phyloP scores from a whole-genome alignment of 2,888 invertebrate species.

The Aleiodes alternator region DNA sequence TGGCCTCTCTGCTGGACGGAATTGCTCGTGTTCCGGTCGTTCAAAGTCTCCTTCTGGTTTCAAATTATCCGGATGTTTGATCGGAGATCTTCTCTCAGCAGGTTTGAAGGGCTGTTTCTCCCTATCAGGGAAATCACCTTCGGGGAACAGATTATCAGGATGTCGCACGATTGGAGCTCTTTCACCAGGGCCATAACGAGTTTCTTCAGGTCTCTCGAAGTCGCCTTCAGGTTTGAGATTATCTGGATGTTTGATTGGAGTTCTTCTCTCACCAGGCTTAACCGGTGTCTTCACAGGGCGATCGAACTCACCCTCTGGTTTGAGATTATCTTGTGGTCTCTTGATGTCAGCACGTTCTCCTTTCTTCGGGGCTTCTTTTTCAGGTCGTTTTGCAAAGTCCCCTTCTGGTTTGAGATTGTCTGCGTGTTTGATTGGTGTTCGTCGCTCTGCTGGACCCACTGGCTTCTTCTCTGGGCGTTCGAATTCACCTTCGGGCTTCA shows the following conservation, averaged over 20 bases:
- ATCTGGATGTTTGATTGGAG: conserved; percentile 68
- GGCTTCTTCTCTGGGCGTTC: conserved; percentile 57
- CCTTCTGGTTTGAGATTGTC: conserved; percentile 71
- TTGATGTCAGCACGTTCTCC: conserved; percentile 68
- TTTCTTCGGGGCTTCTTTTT: conserved; percentile 69
- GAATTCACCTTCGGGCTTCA: conserved; percentile 81
- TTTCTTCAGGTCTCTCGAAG: conserved; percentile 76
- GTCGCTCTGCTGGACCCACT: conserved; percentile 64
- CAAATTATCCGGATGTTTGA: conserved; percentile 75
- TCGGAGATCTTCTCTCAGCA: conserved; percentile 72
- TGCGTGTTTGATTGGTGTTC: conserved; percentile 66
- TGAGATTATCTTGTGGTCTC: conserved; percentile 75
- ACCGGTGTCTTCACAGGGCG: conserved; percentile 76
- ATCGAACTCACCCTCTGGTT: conserved; percentile 69
- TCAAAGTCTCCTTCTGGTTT: conserved; percentile 77
- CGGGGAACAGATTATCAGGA: conserved; percentile 74
- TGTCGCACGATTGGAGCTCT: conserved; percentile 68
- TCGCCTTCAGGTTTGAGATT: conserved; percentile 75
- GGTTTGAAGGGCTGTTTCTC: conserved; percentile 70
- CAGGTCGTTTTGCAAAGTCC: conserved; percentile 72
- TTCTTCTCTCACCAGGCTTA: conserved; percentile 71
- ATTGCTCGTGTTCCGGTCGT: conserved; percentile 76
- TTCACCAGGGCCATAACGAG: conserved; percentile 73
- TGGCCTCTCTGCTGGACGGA: conserved; percentile 77
- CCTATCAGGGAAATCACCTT: conserved; percentile 74